phyloP scores from a whole-genome alignment of 2,797 vertebrate species.

The Choloepus didactylus region DNA sequence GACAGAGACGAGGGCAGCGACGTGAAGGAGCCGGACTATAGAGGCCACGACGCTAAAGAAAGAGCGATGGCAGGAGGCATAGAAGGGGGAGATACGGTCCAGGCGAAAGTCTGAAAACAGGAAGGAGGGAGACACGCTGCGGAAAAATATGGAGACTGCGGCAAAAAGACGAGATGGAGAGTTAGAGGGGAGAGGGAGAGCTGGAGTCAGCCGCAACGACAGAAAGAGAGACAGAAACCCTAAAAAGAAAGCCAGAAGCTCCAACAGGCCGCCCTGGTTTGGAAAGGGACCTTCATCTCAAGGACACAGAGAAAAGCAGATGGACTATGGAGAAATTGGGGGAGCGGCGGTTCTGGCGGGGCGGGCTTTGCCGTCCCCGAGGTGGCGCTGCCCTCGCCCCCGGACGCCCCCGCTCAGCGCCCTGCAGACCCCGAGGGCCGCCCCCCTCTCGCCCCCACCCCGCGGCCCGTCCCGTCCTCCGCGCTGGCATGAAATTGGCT shows the following conservation, averaged over 20 bases:
- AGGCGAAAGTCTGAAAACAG: not conserved
- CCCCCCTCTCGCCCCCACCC: not conserved
- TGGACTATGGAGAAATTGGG: not conserved
- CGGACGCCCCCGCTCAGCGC: not conserved
- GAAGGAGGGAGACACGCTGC: not conserved
- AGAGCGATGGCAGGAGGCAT: not conserved
- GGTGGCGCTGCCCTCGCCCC: not conserved
- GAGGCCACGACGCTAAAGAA: too few relatives aligned
- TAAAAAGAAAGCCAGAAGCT: not conserved
- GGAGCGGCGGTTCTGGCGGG: not conserved
- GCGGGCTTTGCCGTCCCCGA: not conserved
- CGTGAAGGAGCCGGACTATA: not conserved
- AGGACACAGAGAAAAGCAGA: slow-evolving; percentile 71
- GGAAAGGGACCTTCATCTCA: slow-evolving; percentile 73
- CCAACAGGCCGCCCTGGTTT: slow-evolving; percentile 20
- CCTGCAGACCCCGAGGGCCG: not conserved
- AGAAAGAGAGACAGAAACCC: not conserved
- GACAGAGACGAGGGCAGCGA: not conserved
- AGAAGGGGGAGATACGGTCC: not conserved
- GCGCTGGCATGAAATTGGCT: slow-evolving; percentile 88
- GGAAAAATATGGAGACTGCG: not conserved
- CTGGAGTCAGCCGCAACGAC: not conserved
- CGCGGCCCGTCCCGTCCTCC: slow-evolving; percentile 39
- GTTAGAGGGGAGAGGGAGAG: not conserved
- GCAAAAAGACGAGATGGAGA: not conserved